Percentiles rank a stretch among this genome's conserved stretches.
Evolutionary conservation across 2,797 vertebrate species (phyloP).

Genomic region (Rachycentron canadum): DNA sequence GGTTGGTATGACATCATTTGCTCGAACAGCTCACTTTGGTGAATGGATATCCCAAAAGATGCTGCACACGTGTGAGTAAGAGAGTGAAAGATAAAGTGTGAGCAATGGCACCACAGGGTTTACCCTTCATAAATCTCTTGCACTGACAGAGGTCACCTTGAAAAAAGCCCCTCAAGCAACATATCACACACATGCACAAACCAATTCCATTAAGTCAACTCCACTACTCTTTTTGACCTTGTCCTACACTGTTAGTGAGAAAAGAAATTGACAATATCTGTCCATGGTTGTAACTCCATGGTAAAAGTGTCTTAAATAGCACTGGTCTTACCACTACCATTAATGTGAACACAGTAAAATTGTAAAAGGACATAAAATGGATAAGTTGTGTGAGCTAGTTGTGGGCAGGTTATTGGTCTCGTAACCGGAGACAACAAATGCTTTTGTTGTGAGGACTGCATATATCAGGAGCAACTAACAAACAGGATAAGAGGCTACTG

Average conservation of each 20-base stretch:
- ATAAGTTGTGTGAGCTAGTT: background rate
- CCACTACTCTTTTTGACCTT: slow-evolving; percentile 45
- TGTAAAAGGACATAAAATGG: background rate
- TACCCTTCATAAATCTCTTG: slow-evolving; percentile 76
- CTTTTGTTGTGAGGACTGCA: background rate
- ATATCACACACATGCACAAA: slow-evolving; percentile 45
- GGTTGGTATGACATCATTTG: slow-evolving; percentile 48
- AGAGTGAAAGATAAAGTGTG: slow-evolving; percentile 12
- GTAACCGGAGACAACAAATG: background rate
- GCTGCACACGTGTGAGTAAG: slow-evolving; percentile 14
- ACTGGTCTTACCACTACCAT: background rate
- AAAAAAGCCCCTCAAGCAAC: slow-evolving; percentile 58
- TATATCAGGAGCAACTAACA: background rate
- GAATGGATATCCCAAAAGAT: slow-evolving; percentile 54
- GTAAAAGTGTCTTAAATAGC: slow-evolving; percentile 4
- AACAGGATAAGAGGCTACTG: background rate
- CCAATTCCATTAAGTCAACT: slow-evolving; percentile 27
- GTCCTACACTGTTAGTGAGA: slow-evolving; percentile 34
- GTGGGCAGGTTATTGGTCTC: background rate
- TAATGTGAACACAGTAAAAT: background rate
- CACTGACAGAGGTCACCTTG: slow-evolving; percentile 76
- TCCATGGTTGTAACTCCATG: background rate
- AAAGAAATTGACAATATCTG: background rate
- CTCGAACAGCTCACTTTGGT: slow-evolving; percentile 47
- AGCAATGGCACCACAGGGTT: slow-evolving; percentile 55